These are phyloP conservation scores for Calliphora vicina DNA, from an alignment of 1,140 invertebrate species.

Conservation along the genomic window DNA sequence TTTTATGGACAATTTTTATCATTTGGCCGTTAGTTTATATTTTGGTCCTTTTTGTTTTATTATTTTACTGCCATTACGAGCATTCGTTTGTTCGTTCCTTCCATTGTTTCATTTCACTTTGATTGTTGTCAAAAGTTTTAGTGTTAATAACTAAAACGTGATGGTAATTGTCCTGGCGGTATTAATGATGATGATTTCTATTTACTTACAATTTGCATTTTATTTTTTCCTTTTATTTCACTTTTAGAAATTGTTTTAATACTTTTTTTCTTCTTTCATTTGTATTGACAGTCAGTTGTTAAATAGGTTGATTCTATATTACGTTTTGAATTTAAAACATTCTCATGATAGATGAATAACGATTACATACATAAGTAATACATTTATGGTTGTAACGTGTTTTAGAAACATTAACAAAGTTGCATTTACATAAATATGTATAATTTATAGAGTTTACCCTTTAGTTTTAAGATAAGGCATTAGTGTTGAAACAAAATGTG, in stretches of 20 bases:
- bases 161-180: conserved; percentile 37
- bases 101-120: neutral
- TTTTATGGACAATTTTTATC: conserved; percentile 4
- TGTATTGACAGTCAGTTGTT: too few relatives aligned
- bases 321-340: neutral
- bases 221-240: neutral
- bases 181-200: conserved; percentile 37
- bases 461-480: too few relatives aligned
- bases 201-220: conserved; percentile 33
- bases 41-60: conserved; percentile 5
- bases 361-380: too few relatives aligned
- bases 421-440: too few relatives aligned
- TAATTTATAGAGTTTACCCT: too few relatives aligned
- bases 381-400: neutral
- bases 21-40: neutral
- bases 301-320: neutral
- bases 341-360: neutral
- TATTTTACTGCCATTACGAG: neutral
- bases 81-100: neutral
- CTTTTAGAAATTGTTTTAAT: neutral
- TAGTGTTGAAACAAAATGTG: too few relatives aligned
- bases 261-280: too few relatives aligned
- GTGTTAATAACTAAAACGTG: conserved; percentile 41
- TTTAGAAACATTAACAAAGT: neutral
- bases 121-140: conserved; percentile 31